These are phyloP conservation scores for Stenoptilia bipunctidactyla DNA, from an alignment of 2,888 invertebrate genomes.

Conservation along the genomic window DNA sequence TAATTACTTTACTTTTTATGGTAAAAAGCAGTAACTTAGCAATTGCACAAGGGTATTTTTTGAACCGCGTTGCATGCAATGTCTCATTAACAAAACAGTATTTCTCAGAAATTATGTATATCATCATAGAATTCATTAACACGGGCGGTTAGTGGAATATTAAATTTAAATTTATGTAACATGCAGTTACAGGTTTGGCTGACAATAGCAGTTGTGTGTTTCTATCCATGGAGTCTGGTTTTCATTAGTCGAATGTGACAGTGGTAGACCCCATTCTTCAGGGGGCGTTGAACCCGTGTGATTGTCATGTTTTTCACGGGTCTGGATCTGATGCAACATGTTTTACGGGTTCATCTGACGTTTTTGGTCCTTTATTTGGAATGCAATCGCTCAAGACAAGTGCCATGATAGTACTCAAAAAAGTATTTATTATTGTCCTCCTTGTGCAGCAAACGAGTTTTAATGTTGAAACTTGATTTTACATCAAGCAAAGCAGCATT, in stretches of 20 bases:
- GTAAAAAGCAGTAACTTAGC: background rate
- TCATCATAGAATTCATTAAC: slow-evolving; percentile 2
- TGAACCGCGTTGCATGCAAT: background rate
- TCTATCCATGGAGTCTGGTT: background rate
- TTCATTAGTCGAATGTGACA: slow-evolving; percentile 62
- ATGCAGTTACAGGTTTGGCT: slow-evolving; percentile 1
- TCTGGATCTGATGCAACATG: slow-evolving; percentile 40
- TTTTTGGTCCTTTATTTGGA: slow-evolving; percentile 33
- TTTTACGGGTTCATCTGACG: slow-evolving; percentile 42
- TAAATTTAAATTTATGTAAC: background rate
- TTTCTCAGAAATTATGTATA: background rate
- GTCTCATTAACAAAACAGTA: background rate
- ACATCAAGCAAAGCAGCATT: too few relatives aligned
- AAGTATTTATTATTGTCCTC: background rate
- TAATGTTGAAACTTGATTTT: background rate
- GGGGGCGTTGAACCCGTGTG: slow-evolving; percentile 50
- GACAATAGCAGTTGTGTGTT: background rate
- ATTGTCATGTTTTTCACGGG: slow-evolving; percentile 45
- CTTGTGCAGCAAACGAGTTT: background rate
- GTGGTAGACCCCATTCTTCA: slow-evolving; percentile 51
- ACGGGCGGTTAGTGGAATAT: slow-evolving; percentile 10
- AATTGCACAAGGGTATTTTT: background rate
- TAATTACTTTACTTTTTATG: slow-evolving; percentile 10
- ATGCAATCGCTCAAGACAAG: slow-evolving; percentile 18
- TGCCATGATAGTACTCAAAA: too few relatives aligned